Conservation (phyloP, 2,113 vertebrate species). For the Passer montanus region DNA sequence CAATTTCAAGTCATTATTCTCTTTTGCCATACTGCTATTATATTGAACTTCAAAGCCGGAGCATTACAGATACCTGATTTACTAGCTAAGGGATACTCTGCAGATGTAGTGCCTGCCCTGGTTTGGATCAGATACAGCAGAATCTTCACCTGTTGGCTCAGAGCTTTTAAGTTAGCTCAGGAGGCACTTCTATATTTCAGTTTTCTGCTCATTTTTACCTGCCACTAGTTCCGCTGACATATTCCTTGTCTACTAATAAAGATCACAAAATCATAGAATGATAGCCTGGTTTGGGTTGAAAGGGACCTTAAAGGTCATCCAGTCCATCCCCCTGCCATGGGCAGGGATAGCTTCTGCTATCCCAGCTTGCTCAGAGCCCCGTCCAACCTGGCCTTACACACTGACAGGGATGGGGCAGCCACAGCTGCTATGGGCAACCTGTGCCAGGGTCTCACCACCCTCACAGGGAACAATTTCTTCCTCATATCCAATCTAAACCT, state of each 20-base stretch:
- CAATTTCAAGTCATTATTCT: background rate
- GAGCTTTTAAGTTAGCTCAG: background rate
- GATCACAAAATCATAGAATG: background rate
- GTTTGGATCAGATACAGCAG: background rate
- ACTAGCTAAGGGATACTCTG: background rate
- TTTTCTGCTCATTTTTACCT: background rate
- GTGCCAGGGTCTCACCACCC: background rate
- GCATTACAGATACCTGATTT: background rate
- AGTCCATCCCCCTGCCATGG: background rate
- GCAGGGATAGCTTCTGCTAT: background rate
- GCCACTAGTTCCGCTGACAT: background rate
- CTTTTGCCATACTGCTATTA: background rate
- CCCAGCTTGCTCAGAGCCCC: accelerated
- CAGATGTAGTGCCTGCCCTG: background rate
- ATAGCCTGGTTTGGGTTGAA: background rate
- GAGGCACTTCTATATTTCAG: background rate
- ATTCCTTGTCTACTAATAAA: background rate
- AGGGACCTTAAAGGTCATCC: background rate
- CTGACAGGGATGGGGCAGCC: background rate
- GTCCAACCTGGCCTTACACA: background rate
- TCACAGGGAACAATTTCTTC: background rate
- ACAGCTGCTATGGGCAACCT: background rate
- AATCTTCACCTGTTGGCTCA: background rate
- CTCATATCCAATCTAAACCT: accelerated
- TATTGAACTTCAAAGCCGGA: background rate